These are phyloP conservation scores for Amphiprion ocellaris DNA, from an alignment of 2,113 vertebrate species.

Conservation along the genomic window DNA sequence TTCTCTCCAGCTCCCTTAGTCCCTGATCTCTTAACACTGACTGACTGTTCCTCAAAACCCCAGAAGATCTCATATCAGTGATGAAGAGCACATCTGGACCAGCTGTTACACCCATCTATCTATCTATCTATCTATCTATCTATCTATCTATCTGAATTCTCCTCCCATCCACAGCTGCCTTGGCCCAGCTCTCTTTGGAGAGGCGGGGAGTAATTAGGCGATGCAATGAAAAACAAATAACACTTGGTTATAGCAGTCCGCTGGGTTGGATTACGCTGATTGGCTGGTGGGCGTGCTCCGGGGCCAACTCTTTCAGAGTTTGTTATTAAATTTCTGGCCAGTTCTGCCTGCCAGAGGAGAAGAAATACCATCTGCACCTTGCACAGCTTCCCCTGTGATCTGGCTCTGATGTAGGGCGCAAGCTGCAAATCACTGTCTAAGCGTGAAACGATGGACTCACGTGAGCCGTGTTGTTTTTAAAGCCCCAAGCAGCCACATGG, in stretches of 20 bases:
- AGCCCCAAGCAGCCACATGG: conserved; percentile 34
- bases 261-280: conserved; percentile 54
- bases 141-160: neutral
- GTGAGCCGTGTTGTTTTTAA: conserved; percentile 47
- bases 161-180: conserved; percentile 32
- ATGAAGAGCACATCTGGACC: conserved; percentile 4
- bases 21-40: conserved; percentile 46
- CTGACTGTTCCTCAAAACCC: conserved; percentile 18
- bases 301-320: conserved; percentile 45
- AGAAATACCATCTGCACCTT: conserved; percentile 70
- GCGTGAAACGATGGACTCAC: conserved; percentile 32
- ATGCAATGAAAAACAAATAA: conserved; percentile 66
- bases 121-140: conserved; percentile 15
- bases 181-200: conserved; percentile 20
- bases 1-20: conserved; percentile 15
- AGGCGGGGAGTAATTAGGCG: conserved; percentile 51
- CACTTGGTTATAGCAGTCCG: conserved; percentile 46
- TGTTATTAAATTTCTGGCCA: conserved; percentile 63
- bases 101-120: conserved; percentile 30
- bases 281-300: conserved; percentile 19
- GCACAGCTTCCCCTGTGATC: conserved; percentile 46
- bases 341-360: conserved; percentile 48
- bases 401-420: conserved; percentile 38
- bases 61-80: conserved; percentile 10
- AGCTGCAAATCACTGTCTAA: conserved; percentile 57